Evolutionary conservation across 2,888 invertebrate genomes (phyloP).

Genomic region (Heliconius hortense): DNA sequence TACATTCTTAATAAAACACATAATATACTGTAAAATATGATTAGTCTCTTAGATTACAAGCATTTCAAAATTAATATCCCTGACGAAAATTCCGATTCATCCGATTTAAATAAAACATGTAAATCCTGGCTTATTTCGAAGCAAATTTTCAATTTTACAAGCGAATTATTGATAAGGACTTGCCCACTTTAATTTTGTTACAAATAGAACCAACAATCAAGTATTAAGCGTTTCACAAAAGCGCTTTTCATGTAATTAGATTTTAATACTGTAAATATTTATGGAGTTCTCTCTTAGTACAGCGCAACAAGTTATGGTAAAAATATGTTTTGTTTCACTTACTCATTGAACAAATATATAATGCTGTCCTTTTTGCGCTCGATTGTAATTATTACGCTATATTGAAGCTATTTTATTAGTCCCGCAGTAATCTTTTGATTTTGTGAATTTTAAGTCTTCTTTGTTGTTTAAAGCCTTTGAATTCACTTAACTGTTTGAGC

Average conservation of each 20-base stretch:
- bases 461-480: slow-evolving; percentile 9
- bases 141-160: slow-evolving; percentile 4
- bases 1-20: too few relatives aligned
- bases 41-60: too few relatives aligned
- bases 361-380: neutral
- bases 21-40: too few relatives aligned
- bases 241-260: slow-evolving; percentile 27
- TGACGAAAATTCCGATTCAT: neutral
- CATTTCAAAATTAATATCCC: neutral
- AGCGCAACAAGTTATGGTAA: slow-evolving; percentile 14
- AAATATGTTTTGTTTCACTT: slow-evolving; percentile 9
- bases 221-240: slow-evolving; percentile 27
- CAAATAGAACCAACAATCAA: slow-evolving; percentile 9
- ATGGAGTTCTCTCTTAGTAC: slow-evolving; percentile 14
- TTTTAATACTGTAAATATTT: slow-evolving; percentile 31
- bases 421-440: slow-evolving; percentile 4
- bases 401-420: neutral
- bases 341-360: neutral
- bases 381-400: neutral
- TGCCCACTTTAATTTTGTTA: slow-evolving; percentile 18
- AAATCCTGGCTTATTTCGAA: neutral
- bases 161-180: slow-evolving; percentile 10
- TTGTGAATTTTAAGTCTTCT: slow-evolving; percentile 5
- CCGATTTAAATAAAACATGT: neutral
- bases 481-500: neutral